Evolutionary conservation across 2,797 vertebrate genomes (phyloP).

Genomic region (Rhodeus uyekii): DNA sequence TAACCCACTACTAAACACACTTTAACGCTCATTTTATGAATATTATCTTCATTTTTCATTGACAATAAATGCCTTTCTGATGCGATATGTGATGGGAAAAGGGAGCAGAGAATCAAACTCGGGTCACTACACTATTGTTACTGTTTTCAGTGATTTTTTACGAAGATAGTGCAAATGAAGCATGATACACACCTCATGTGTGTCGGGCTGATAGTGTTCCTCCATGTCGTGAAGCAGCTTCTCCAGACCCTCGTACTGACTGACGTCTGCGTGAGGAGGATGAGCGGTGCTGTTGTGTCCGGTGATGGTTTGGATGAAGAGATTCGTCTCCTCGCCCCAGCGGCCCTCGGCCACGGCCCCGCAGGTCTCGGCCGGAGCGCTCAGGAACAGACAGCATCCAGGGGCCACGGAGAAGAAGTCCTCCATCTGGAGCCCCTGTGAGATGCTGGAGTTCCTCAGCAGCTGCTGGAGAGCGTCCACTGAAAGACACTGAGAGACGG

Average conservation of each 20-base stretch:
- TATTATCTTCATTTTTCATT: too few species aligned
- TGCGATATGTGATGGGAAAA: too few species aligned
- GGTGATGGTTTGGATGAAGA: constrained; percentile 62
- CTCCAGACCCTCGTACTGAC: constrained; percentile 52
- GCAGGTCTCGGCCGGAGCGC: constrained; percentile 66
- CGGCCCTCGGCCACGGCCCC: constrained; percentile 45
- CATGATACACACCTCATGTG: not conserved
- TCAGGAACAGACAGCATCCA: constrained; percentile 70
- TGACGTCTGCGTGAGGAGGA: not conserved
- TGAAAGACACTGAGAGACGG: constrained; percentile 32
- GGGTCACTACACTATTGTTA: too few species aligned
- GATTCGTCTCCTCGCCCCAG: constrained; percentile 67
- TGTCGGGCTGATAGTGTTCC: constrained; percentile 63
- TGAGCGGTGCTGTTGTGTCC: constrained; percentile 7
- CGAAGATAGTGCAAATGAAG: too few species aligned
- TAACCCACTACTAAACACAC: too few species aligned
- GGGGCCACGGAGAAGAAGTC: constrained; percentile 67
- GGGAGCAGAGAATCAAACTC: too few species aligned
- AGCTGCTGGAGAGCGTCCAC: constrained; percentile 67
- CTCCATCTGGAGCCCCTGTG: constrained; percentile 51
- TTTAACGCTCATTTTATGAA: too few species aligned
- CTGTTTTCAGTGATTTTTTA: too few species aligned
- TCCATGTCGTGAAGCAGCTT: constrained; percentile 63
- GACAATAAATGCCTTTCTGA: too few species aligned
- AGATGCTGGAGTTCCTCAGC: constrained; percentile 52